Evolutionary conservation across 2,797 vertebrate genomes (phyloP).

Genomic region (Falco novaeseelandiae): DNA sequence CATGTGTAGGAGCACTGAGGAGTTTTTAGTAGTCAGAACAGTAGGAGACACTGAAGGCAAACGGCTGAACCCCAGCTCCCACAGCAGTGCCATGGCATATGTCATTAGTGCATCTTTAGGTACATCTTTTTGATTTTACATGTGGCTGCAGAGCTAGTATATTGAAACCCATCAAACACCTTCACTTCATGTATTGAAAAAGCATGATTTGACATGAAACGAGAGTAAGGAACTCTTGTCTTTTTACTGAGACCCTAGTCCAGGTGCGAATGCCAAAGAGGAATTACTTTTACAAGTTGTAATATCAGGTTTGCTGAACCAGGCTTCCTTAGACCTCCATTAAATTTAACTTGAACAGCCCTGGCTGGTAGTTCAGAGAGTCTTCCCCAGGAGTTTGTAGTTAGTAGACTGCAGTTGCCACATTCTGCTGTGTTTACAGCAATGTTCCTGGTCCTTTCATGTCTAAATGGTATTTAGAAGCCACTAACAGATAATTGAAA

Average conservation of each 20-base stretch:
- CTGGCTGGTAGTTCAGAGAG: neutral
- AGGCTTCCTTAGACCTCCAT: fast-evolving
- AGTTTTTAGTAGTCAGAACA: neutral
- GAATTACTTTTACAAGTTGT: neutral
- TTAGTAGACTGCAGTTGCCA: neutral
- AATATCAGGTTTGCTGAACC: neutral
- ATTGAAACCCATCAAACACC: neutral
- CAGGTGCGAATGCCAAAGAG: neutral
- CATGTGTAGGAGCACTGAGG: neutral
- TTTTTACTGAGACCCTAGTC: neutral
- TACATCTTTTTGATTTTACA: neutral
- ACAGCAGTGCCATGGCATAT: neutral
- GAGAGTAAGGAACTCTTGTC: neutral
- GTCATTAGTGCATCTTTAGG: neutral
- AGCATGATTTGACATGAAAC: neutral
- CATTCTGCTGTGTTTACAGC: neutral
- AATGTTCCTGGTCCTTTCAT: neutral
- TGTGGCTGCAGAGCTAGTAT: neutral
- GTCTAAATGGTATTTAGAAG: neutral
- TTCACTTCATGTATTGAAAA: neutral
- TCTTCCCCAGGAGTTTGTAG: neutral
- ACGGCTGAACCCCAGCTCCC: neutral
- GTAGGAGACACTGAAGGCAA: neutral
- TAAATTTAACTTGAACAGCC: no score
- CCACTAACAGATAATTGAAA: neutral